Evolutionary conservation across 2,888 invertebrate genomes (phyloP).

Genomic region (Itoplectis maculator): DNA sequence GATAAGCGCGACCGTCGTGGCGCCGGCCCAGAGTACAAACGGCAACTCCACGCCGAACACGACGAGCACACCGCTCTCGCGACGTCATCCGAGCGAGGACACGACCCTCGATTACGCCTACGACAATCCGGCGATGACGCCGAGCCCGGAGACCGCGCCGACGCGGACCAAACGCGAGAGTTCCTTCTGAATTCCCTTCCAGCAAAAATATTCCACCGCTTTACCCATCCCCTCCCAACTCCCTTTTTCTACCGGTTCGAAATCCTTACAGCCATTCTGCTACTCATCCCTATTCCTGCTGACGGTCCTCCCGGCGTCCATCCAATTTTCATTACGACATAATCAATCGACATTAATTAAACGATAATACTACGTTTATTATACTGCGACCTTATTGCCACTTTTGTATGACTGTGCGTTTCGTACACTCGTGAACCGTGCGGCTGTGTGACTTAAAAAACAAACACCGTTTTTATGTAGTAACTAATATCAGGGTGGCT

Average conservation of each 20-base stretch:
- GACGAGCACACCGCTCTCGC: slow-evolving; percentile 89
- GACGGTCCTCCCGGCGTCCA: neutral
- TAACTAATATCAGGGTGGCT: slow-evolving; percentile 9
- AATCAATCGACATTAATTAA: slow-evolving; percentile 29
- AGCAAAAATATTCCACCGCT: too few species aligned
- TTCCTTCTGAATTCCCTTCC: slow-evolving; percentile 74
- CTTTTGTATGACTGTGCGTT: slow-evolving; percentile 39
- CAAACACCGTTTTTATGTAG: slow-evolving; percentile 62
- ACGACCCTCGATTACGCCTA: slow-evolving; percentile 91
- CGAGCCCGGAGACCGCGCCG: slow-evolving; percentile 85
- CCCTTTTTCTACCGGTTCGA: neutral
- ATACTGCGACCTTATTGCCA: slow-evolving; percentile 36
- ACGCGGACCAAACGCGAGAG: slow-evolving; percentile 79
- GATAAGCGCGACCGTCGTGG: slow-evolving; percentile 78
- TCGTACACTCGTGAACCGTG: slow-evolving; percentile 73
- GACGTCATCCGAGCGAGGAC: slow-evolving; percentile 91
- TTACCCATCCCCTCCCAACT: too few species aligned
- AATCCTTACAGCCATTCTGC: slow-evolving; percentile 35
- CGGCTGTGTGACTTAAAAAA: slow-evolving; percentile 80
- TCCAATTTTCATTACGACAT: slow-evolving; percentile 2
- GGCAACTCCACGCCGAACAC: slow-evolving; percentile 86
- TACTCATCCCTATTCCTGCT: neutral
- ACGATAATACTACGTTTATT: slow-evolving; percentile 29
- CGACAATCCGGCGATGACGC: slow-evolving; percentile 91
- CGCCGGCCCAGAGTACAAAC: slow-evolving; percentile 66